Percentiles rank a stretch among this genome's conserved stretches.
Conservation (phyloP, 30 jellyfish, hydroid and myxozoan species). For the Sanderia malayensis region DNA sequence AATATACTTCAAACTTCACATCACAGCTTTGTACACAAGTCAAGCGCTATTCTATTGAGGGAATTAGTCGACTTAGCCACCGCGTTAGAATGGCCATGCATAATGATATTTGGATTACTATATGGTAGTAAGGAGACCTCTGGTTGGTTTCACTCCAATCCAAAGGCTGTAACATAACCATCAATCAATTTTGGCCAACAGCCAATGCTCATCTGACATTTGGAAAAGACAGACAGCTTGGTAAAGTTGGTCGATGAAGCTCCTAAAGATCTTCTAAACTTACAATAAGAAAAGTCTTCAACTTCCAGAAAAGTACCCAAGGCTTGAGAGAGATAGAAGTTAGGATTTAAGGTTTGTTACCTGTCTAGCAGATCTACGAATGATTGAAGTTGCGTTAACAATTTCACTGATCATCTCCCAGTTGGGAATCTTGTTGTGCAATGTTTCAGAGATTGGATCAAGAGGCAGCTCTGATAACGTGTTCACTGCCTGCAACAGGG, state of each 20-base stretch:
- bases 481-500: slow-evolving; percentile 83
- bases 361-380: slow-evolving; percentile 93
- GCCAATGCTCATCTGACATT: slow-evolving; percentile 47
- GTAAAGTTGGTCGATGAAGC: slow-evolving; percentile 49
- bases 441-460: slow-evolving; percentile 76
- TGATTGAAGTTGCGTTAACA: slow-evolving; percentile 72
- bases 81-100: too few relatives aligned
- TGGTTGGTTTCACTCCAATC: neutral
- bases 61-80: too few relatives aligned
- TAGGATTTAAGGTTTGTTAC: slow-evolving; percentile 19
- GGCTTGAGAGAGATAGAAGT: neutral
- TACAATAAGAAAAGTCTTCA: too few relatives aligned
- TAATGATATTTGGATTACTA: too few relatives aligned
- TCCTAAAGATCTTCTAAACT: too few relatives aligned
- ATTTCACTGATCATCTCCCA: slow-evolving; percentile 96
- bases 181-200: slow-evolving; percentile 45
- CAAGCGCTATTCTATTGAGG: too few relatives aligned
- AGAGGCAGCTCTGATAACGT: slow-evolving; percentile 90
- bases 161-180: slow-evolving; percentile 46
- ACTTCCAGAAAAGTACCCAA: too few relatives aligned
- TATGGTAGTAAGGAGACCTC: slow-evolving; percentile 49
- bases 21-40: too few relatives aligned
- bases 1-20: too few relatives aligned
- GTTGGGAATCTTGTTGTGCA: slow-evolving; percentile 87
- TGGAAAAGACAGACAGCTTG: slow-evolving; percentile 32